These are phyloP conservation scores for Enteromius mattozi DNA, from an alignment of 2,797 vertebrate species.

Conservation along the genomic window DNA sequence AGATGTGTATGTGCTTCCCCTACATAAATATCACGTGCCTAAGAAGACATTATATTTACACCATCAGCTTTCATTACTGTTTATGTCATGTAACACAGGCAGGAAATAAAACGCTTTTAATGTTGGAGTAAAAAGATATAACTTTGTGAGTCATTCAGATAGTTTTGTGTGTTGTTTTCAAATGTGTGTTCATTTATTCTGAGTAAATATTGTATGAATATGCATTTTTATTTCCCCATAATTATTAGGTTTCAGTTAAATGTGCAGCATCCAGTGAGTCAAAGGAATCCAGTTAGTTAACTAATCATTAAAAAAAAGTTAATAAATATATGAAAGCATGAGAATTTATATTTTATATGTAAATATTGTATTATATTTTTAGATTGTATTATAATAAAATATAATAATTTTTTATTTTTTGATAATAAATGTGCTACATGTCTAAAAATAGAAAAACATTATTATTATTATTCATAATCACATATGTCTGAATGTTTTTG, in stretches of 20 bases:
- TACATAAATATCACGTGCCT: background rate
- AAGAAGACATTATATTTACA: background rate
- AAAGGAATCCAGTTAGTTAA: background rate
- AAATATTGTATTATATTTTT: background rate
- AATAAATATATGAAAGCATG: background rate
- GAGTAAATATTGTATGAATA: background rate
- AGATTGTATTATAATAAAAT: background rate
- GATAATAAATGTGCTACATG: background rate
- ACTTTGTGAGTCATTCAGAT: background rate
- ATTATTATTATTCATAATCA: background rate
- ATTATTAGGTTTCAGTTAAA: background rate
- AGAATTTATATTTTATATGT: background rate
- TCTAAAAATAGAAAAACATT: background rate
- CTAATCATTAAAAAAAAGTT: no score
- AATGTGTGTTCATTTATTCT: background rate
- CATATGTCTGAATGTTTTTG: background rate
- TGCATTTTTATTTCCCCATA: background rate
- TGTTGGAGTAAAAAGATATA: background rate
- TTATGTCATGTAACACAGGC: background rate
- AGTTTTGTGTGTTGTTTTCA: background rate
- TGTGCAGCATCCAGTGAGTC: background rate
- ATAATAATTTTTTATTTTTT: background rate
- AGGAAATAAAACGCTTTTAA: background rate
- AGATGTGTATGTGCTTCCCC: background rate
- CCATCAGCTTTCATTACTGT: slow-evolving; percentile 2